Base-by-base conservation (phyloP, 1,140 invertebrate species). In the Monochamus saltuarius region DNA sequence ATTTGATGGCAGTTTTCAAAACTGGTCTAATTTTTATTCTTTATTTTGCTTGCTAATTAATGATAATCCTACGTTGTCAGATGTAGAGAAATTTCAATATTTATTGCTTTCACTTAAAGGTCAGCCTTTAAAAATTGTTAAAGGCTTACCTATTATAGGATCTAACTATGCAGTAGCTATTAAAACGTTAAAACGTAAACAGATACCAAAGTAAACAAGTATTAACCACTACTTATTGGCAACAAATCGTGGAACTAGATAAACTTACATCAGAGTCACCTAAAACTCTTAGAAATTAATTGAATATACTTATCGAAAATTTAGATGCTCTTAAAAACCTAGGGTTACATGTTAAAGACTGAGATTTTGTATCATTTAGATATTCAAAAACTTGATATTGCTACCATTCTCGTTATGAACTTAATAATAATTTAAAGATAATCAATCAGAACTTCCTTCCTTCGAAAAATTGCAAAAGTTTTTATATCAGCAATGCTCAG, bases 71-170 rank as follows among this genome's bases (percentile, higher is more conserved):
- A 13, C 16, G 3, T n/a, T 45, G 13, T 45, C 43, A n/a, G 43
- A 45, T 45, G 13, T 45, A 16, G 43, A 45, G 22, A n/a, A 45
- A 13, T 45, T 45, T 45, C 43, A 19, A n/a, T 45, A n/a, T 16
- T 19, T 45, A 17, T 16, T 14, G 9, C 16, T 19, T n/a, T 45
- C 13, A 45, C 9, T 45, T 45, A 45, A 45, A 17, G 14, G 8
- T 10, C 14, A 45, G 14, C 9, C 14, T 45, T 16, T 14, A 16
- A 19, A 14, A n/a, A 9, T 45, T 3, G 9, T 45, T 1, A 9
- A 16, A 9, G 16, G 10, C 13, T 14, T n/a, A 14, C 14, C 9
- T n/a, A 45, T 45, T 14, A 17, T 45, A 14, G 14, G 22, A 3
- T 29, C 22, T 29, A 29, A 29, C 6, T 29, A 29, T 6, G 22